phyloP scores from a whole-genome alignment of 2,797 vertebrate species.

The Enteromius paludinosus region DNA sequence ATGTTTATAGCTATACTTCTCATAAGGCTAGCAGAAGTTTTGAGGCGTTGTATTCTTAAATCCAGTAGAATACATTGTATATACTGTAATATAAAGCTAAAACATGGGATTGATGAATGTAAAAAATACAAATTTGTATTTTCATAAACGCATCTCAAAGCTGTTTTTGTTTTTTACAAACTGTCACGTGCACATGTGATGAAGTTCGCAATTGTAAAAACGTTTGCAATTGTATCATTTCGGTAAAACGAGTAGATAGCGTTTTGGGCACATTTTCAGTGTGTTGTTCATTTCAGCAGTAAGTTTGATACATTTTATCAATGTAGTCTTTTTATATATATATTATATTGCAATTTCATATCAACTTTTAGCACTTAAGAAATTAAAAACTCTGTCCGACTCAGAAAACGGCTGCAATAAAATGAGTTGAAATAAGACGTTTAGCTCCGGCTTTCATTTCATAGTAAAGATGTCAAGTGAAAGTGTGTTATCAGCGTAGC shows the following conservation, averaged over 20 bases:
- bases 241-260: not conserved
- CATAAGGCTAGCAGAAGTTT: conserved; percentile 10
- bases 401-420: conserved; percentile 39
- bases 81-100: conserved; percentile 56
- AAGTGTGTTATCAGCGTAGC: not conserved
- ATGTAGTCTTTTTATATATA: conserved; percentile 8
- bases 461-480: not conserved
- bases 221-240: not conserved
- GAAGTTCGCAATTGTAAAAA: not conserved
- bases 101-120: conserved; percentile 47
- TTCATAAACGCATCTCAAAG: conserved; percentile 18
- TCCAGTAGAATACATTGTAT: conserved; percentile 47
- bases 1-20: conserved; percentile 24
- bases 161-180: not conserved
- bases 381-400: conserved; percentile 14
- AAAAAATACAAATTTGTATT: conserved; percentile 45
- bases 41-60: conserved; percentile 22
- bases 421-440: conserved; percentile 8
- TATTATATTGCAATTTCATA: conserved; percentile 4
- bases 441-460: conserved; percentile 33
- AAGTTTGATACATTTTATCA: not conserved
- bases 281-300: not conserved
- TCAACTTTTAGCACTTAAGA: not conserved
- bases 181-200: not conserved
- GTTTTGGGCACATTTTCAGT: conserved; percentile 1